These are phyloP conservation scores for Drosophila dives DNA, from an alignment of 2,888 invertebrate species.

Conservation along the genomic window DNA sequence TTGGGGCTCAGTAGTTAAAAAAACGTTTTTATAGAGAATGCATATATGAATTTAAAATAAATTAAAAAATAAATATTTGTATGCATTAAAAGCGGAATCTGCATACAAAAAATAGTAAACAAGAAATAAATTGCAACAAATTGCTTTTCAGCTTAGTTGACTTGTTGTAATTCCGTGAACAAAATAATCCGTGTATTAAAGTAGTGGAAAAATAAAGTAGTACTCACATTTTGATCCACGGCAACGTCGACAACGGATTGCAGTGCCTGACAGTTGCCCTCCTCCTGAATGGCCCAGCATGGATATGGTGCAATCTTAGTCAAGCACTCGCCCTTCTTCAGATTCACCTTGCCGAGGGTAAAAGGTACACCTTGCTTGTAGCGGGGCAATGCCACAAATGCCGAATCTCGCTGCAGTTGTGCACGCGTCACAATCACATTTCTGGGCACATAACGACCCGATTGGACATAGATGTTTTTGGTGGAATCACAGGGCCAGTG, in stretches of 20 bases:
- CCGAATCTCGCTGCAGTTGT: constrained; percentile 87
- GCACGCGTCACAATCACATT: constrained; percentile 88
- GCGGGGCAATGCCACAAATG: constrained; percentile 87
- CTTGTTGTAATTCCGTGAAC: neutral
- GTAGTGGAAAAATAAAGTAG: constrained; percentile 16
- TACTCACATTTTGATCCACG: constrained; percentile 86
- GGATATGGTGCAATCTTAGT: constrained; percentile 88
- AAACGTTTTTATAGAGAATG: neutral
- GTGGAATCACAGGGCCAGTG: constrained; percentile 87
- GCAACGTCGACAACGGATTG: constrained; percentile 90
- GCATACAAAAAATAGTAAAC: neutral
- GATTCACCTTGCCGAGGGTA: constrained; percentile 87
- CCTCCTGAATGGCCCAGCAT: constrained; percentile 89
- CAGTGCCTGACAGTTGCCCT: constrained; percentile 88
- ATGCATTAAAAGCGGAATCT: neutral
- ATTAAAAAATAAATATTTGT: neutral
- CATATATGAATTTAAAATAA: neutral
- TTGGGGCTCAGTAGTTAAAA: constrained; percentile 5
- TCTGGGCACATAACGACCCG: constrained; percentile 87
- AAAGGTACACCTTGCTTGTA: constrained; percentile 88
- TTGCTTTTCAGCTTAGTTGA: constrained; percentile 38
- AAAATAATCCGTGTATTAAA: neutral
- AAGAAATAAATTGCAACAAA: constrained; percentile 33
- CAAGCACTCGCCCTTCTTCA: constrained; percentile 86
- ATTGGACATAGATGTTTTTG: constrained; percentile 86